These are phyloP conservation scores for Himalopsyche kuldschensis DNA, from an alignment of 2,888 invertebrate genomes.

Conservation along the genomic window DNA sequence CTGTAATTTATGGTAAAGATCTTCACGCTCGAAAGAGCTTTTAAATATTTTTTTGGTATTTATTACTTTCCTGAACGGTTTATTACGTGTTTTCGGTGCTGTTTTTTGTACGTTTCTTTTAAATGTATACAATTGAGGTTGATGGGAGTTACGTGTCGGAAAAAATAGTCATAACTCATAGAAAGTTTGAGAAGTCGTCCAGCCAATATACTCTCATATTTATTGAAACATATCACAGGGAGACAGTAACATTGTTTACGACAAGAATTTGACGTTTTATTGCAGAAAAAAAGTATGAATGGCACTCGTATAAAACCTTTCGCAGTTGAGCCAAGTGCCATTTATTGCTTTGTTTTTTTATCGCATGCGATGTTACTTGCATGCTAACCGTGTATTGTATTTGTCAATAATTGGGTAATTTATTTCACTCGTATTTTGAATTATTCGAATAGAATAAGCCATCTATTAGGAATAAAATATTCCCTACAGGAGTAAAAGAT, in stretches of 20 bases:
- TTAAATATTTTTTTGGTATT: neutral
- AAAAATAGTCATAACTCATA: neutral
- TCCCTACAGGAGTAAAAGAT: no score
- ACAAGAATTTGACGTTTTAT: constrained; percentile 22
- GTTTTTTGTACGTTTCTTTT: neutral
- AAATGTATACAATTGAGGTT: neutral
- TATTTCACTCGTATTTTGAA: no score
- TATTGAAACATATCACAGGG: neutral
- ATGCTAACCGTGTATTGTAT: neutral
- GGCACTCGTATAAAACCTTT: constrained; percentile 14
- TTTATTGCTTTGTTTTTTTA: constrained; percentile 23
- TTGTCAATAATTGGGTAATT: neutral
- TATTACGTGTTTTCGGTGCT: neutral
- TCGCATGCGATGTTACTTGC: neutral
- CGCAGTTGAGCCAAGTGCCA: constrained; percentile 17
- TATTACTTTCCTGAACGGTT: neutral
- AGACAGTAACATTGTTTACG: constrained; percentile 8
- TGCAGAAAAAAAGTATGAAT: constrained; percentile 18
- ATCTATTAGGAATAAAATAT: no score
- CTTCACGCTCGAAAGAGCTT: neutral
- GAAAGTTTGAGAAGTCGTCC: neutral
- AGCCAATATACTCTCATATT: neutral
- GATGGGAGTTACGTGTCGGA: neutral
- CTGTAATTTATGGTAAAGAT: neutral
- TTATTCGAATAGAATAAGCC: no score